Base-by-base conservation (phyloP, 2,113 vertebrate genomes). In the Neogale vison region DNA sequence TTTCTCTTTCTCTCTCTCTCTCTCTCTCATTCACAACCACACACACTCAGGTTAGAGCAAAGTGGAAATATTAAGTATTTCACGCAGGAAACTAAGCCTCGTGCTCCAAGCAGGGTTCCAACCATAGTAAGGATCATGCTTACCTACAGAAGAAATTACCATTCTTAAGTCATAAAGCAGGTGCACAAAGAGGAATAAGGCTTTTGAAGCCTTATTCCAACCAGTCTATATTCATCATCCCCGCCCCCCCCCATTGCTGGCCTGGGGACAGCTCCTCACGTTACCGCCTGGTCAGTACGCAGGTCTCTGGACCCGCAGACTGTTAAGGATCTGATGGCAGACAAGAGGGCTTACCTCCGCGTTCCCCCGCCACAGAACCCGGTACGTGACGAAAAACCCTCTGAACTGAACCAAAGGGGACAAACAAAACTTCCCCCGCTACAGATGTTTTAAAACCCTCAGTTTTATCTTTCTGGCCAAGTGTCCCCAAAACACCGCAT, bases 201-300 rank as follows among this genome's bases (percentile, higher is more conserved):
- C 12, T n/a, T 42, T 1, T 57, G 57, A 34, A 71, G 69, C 17
- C 31, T 76, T 55, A 55, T 55, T n/a, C 17, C 17, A 14, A 31
- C 24, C 61, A 7, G 18, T 29, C 52, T 26, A 9, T 1, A 61
- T 17, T 0, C 21, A 11, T 6, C 26, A 6, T 34, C 24, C 3
- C 18, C 45, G 9, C 45, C 42, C 6, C 52, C 88, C 47, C 31
- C 23, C 12, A 24, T 12, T 39, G 47, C 93, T 39, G 14, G 12
- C 50, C 7, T 34, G 26, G 11, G 12, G 71, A 20, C 17, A n/a
- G 77, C 34, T 36, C 93, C 34, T 3, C 9, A 18, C 10, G 5
- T 0, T 6, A 17, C 1, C 65, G 63, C 61, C 83, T 15, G 4
- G 13, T 2, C 17, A 36, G 17, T 20, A 23, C 4, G 11, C 23